Evolutionary conservation across 2,888 invertebrate genomes (phyloP).

Genomic region (Bellardia pandia): DNA sequence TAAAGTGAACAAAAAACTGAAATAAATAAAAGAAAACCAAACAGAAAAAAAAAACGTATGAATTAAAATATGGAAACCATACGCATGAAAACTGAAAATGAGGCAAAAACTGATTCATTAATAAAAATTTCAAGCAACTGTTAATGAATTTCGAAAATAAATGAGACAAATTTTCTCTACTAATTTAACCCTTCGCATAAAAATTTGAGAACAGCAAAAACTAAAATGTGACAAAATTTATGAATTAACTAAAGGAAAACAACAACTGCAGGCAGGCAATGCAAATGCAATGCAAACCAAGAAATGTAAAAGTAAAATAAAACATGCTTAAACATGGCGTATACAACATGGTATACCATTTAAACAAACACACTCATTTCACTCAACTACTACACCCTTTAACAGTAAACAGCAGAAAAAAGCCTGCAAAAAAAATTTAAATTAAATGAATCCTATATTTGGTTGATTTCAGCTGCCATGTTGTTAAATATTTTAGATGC

Average conservation of each 20-base stretch:
- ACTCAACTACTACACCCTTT: slow-evolving; percentile 20
- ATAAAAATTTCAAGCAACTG: slow-evolving; percentile 66
- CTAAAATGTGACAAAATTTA: slow-evolving; percentile 71
- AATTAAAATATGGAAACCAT: slow-evolving; percentile 64
- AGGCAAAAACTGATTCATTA: slow-evolving; percentile 62
- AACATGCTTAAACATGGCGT: slow-evolving; percentile 59
- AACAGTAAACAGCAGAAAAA: slow-evolving; percentile 9
- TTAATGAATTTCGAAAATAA: slow-evolving; percentile 73
- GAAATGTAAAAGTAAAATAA: slow-evolving; percentile 34
- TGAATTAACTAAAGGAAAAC: slow-evolving; percentile 70
- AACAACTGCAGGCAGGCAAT: slow-evolving; percentile 67
- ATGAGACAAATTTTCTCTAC: slow-evolving; percentile 72
- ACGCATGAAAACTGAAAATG: slow-evolving; percentile 65
- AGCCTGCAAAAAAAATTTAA: slow-evolving; percentile 26
- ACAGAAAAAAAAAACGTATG: slow-evolving; percentile 27
- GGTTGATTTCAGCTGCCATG: slow-evolving; percentile 72
- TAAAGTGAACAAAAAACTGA: slow-evolving; percentile 31
- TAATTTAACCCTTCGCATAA: slow-evolving; percentile 65
- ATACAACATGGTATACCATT: slow-evolving; percentile 52
- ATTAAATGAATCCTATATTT: slow-evolving; percentile 71
- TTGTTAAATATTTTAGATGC: slow-evolving; percentile 64
- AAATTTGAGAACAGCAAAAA: slow-evolving; percentile 25
- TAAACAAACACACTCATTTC: slow-evolving; percentile 11
- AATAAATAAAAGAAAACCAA: not conserved
- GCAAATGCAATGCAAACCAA: slow-evolving; percentile 9